Percentiles rank a stretch among this genome's conserved stretches.
Evolutionary conservation across 2,113 vertebrate species (phyloP).

Genomic region (Bagarius yarrelli): DNA sequence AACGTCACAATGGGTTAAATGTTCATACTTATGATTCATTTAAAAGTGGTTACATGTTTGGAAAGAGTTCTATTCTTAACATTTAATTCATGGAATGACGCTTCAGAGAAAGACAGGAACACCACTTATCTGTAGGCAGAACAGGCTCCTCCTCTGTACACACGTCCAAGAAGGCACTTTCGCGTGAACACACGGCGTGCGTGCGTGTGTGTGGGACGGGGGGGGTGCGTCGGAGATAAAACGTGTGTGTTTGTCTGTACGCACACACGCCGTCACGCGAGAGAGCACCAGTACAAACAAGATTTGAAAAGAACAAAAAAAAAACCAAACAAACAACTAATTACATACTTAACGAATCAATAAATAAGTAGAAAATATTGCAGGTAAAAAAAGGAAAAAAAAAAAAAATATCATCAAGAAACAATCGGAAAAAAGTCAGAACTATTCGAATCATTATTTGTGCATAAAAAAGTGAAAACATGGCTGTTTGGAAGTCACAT

Average conservation of each 20-base stretch:
- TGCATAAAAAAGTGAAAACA: constrained; percentile 51
- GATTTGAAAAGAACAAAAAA: neutral
- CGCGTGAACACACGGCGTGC: constrained; percentile 52
- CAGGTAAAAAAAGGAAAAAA: constrained; percentile 46
- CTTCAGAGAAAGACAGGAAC: constrained; percentile 53
- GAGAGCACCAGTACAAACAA: constrained; percentile 50
- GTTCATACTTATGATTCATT: constrained; percentile 73
- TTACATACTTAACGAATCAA: constrained; percentile 22
- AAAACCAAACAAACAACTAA: neutral
- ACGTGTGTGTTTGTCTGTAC: neutral
- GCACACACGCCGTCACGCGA: constrained; percentile 28
- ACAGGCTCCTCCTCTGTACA: constrained; percentile 47
- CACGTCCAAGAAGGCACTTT: constrained; percentile 71
- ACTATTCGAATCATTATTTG: constrained; percentile 33
- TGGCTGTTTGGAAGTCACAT: constrained; percentile 39
- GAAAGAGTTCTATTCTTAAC: constrained; percentile 49
- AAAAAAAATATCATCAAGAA: constrained; percentile 6
- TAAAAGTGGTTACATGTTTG: constrained; percentile 53
- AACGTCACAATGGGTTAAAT: constrained; percentile 91
- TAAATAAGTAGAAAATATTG: constrained; percentile 49
- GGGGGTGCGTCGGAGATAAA: constrained; percentile 4
- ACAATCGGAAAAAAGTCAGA: constrained; percentile 35
- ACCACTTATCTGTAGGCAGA: constrained; percentile 44
- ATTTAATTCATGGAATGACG: constrained; percentile 50
- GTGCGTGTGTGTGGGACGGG: constrained; percentile 26